Conservation (phyloP, 2,888 invertebrate species). For the Choreutis nemorana region DNA sequence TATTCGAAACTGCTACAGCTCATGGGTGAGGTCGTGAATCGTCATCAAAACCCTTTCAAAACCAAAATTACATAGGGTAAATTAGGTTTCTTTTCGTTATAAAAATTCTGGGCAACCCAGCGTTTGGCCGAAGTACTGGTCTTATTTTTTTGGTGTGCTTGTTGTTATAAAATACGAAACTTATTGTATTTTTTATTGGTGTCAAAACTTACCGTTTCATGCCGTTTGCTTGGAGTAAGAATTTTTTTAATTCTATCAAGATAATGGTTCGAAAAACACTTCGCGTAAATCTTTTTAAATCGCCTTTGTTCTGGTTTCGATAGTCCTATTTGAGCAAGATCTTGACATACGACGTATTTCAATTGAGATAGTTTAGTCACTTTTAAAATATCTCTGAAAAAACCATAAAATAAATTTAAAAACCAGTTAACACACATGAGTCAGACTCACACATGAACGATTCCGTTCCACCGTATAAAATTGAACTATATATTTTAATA, state of each 20-base stretch:
- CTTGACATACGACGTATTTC: conserved; percentile 94
- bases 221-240: conserved; percentile 68
- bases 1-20: too few species aligned
- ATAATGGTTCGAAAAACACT: conserved; percentile 93
- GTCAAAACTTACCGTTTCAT: conserved; percentile 45
- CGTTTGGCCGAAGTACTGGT: too few species aligned
- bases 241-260: conserved; percentile 90
- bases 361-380: conserved; percentile 87
- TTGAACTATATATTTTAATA: conserved; percentile 1
- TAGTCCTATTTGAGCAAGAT: conserved; percentile 90
- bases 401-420: conserved; percentile 1
- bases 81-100: too few species aligned
- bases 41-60: too few species aligned
- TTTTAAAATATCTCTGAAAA: conserved; percentile 84
- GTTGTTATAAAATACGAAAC: too few species aligned
- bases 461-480: too few species aligned
- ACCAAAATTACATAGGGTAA: too few species aligned
- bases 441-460: background rate
- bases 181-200: background rate
- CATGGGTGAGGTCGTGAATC: too few species aligned
- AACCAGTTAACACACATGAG: conserved; percentile 4
- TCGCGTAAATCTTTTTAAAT: conserved; percentile 91
- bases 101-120: too few species aligned
- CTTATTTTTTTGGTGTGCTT: too few species aligned
- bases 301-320: conserved; percentile 95